Evolutionary conservation across 2,113 vertebrate species (phyloP).

Genomic region (Crotalus viridis): DNA sequence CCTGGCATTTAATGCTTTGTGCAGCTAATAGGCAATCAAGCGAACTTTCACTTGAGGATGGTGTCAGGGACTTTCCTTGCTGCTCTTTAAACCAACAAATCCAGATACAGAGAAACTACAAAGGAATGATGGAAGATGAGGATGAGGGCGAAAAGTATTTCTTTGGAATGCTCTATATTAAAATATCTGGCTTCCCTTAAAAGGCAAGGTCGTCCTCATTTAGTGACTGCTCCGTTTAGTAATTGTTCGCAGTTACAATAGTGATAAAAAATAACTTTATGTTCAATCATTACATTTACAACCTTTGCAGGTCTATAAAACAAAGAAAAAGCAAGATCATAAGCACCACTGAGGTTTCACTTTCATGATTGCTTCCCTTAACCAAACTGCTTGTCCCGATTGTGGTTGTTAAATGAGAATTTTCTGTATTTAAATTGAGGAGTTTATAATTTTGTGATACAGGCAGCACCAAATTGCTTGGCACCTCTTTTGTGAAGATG

Average conservation of each 20-base stretch:
- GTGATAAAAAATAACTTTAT: not conserved
- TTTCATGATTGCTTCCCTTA: not conserved
- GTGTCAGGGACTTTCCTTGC: not conserved
- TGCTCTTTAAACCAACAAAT: conserved; percentile 27
- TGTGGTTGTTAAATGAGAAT: not conserved
- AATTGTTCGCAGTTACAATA: not conserved
- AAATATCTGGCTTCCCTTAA: conserved; percentile 1
- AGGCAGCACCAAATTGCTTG: not conserved
- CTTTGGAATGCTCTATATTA: not conserved
- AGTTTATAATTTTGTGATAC: not conserved
- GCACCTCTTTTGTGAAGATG: not conserved
- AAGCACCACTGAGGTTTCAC: not conserved
- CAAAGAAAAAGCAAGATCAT: not conserved
- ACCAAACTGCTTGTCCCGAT: not conserved
- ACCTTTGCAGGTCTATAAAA: not conserved
- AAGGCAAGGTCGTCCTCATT: not conserved
- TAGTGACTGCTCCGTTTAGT: not conserved
- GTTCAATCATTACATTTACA: not conserved
- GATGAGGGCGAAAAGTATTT: not conserved
- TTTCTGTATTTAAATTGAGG: not conserved
- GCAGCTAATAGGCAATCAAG: not conserved
- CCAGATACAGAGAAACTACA: not conserved
- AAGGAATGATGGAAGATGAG: not conserved
- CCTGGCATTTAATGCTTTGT: conserved; percentile 20
- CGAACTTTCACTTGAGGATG: not conserved